A percentile compares a stretch with the other conserved stretches of the same genome.
These are phyloP conservation scores for Notarius lentiginosus DNA, from an alignment of 2,113 vertebrate species.

Conservation along the genomic window DNA sequence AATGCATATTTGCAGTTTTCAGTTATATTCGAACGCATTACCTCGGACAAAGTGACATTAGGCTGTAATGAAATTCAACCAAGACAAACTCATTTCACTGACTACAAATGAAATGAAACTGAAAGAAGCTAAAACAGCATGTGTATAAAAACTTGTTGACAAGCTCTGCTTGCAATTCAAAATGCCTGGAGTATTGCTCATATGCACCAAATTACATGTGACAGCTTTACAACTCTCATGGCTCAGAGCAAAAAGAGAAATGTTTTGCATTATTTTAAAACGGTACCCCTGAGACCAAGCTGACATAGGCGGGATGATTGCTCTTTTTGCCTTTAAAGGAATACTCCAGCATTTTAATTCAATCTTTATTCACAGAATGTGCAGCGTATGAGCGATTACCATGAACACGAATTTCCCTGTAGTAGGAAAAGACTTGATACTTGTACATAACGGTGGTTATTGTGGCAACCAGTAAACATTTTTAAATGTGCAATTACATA, in stretches of 20 bases:
- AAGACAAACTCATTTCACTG: slow-evolving; percentile 8
- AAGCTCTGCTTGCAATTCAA: slow-evolving; percentile 17
- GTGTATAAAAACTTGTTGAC: slow-evolving; percentile 27
- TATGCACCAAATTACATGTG: slow-evolving; percentile 22
- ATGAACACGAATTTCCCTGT: background rate
- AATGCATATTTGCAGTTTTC: slow-evolving; percentile 13
- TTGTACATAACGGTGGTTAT: background rate
- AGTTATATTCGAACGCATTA: slow-evolving; percentile 23
- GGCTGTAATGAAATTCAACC: slow-evolving; percentile 1
- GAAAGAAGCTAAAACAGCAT: slow-evolving; percentile 23
- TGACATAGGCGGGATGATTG: background rate
- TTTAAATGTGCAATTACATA: background rate
- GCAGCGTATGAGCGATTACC: background rate
- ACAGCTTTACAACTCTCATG: slow-evolving; percentile 29
- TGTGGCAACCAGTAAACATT: background rate
- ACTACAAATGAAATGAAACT: slow-evolving; percentile 1
- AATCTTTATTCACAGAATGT: slow-evolving; percentile 15
- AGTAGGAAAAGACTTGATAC: background rate
- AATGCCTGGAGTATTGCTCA: slow-evolving; percentile 17
- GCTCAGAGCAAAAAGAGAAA: slow-evolving; percentile 25
- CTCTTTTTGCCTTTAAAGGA: slow-evolving; percentile 18
- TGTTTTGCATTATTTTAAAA: slow-evolving; percentile 27
- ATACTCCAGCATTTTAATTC: background rate
- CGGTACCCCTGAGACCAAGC: slow-evolving; percentile 5
- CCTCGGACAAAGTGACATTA: slow-evolving; percentile 12